phyloP scores from a whole-genome alignment of 2,113 vertebrate species.

The Colius striatus region DNA sequence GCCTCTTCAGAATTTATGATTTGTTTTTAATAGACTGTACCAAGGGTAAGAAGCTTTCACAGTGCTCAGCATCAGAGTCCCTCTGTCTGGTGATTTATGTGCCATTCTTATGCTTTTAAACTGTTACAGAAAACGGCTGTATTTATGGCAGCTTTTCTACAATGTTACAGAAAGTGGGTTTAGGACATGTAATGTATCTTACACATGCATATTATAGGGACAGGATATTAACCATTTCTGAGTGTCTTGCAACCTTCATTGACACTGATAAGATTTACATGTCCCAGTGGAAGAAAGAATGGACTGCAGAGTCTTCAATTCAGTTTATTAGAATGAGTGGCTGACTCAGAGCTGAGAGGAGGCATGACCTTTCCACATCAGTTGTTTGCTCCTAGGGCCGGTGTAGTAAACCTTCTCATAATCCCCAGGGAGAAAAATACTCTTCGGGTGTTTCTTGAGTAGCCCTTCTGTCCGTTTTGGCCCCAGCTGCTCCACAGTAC shows the following conservation, averaged over 20 bases:
- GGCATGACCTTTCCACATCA: not conserved
- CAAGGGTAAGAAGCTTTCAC: not conserved
- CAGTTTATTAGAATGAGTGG: slow-evolving; percentile 10
- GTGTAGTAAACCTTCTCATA: not conserved
- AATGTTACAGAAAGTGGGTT: not conserved
- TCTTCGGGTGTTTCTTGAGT: not conserved
- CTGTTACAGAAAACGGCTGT: not conserved
- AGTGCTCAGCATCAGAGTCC: not conserved
- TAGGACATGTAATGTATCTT: not conserved
- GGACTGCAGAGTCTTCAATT: slow-evolving; percentile 5
- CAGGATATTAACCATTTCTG: not conserved
- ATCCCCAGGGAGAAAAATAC: not conserved
- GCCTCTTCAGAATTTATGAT: not conserved
- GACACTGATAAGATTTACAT: slow-evolving; percentile 30
- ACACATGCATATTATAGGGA: not conserved
- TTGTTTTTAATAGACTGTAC: slow-evolving; percentile 15
- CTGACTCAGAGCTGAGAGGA: slow-evolving; percentile 17
- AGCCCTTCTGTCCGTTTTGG: not conserved
- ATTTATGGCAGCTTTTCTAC: not conserved
- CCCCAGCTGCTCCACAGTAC: not conserved
- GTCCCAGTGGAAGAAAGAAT: not conserved
- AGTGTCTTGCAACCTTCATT: not conserved
- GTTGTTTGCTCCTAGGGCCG: not conserved
- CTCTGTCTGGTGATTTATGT: not conserved
- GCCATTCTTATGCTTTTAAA: not conserved